Base-by-base conservation (phyloP, 1,140 invertebrate species). In the Agrilus planipennis region DNA sequence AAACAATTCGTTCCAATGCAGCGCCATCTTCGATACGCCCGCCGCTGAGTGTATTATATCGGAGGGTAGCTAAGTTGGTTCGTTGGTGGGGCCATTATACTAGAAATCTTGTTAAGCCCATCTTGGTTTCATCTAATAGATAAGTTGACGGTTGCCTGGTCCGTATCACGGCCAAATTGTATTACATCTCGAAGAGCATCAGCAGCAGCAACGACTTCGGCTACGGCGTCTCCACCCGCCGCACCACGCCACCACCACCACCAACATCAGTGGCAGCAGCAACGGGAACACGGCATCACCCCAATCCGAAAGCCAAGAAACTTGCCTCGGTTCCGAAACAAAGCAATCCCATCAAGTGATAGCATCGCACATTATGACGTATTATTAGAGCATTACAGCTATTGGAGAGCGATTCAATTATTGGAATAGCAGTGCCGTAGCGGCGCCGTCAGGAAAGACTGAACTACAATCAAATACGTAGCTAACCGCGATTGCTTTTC, bases 381-480 rank as follows among this genome's bases (percentile, higher is more conserved):
- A 55, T 55, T 55, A 55, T 55, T 55, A 55, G 53, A 56, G 60
- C 60, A 62, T 62, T 61, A 61, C 57, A 48, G 57, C 57, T 58
- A 61, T 61, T 60, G 58, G 57, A 61, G 58, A 58, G 55, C 57
- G 55, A 62, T 62, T 62, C 60, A 62, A 62, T 62, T 62, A 62
- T 62, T 58, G 60, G 60, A 62, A 60, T n/a, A n/a, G n/a, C 58
- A 55, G 56, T 52, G 53, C 53, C 56, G 48, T 57, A 58, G 57
- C 57, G 58, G 57, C 52, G 49, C 55, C 53, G 44, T 47, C 46
- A 50, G n/a, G n/a, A n/a, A n/a, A n/a, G n/a, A n/a, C n/a, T n/a
- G n/a, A 57, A 58, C 52, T 54, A 49, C 51, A 50, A 55, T 55
- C 57, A 57, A 59, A 57, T 56, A 57, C n/a, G n/a, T n/a, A n/a